Evolutionary conservation across 2,888 invertebrate species (phyloP).

Genomic region (Lumbricus terrestris): DNA sequence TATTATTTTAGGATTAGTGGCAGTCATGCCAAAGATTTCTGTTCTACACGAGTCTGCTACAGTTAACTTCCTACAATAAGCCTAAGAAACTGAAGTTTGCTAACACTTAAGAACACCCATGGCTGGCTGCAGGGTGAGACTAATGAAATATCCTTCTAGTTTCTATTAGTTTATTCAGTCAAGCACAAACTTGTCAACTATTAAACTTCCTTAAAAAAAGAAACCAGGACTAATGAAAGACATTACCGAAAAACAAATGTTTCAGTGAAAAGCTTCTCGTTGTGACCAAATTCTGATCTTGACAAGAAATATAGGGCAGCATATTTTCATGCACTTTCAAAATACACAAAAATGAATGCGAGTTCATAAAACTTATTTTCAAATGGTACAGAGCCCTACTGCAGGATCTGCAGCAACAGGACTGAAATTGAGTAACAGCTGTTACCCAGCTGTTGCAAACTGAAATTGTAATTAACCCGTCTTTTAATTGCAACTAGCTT

Average conservation of each 20-base stretch:
- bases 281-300: background rate
- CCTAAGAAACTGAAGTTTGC: background rate
- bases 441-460: background rate
- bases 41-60: background rate
- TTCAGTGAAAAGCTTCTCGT: background rate
- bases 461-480: background rate
- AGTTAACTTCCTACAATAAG: too few relatives aligned
- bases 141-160: too few relatives aligned
- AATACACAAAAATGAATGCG: background rate
- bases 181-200: background rate
- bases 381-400: background rate
- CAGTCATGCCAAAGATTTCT: background rate
- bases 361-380: background rate
- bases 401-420: background rate
- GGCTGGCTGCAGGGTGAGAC: too few relatives aligned
- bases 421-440: background rate
- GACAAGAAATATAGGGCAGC: background rate
- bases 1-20: background rate
- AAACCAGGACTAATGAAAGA: background rate
- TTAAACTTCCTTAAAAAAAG: background rate
- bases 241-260: too few relatives aligned
- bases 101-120: too few relatives aligned
- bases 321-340: background rate
- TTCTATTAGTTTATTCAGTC: background rate
- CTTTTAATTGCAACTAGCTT: background rate